Conservation (phyloP, 2,113 vertebrate genomes). For the Platysternon megacephalum region DNA sequence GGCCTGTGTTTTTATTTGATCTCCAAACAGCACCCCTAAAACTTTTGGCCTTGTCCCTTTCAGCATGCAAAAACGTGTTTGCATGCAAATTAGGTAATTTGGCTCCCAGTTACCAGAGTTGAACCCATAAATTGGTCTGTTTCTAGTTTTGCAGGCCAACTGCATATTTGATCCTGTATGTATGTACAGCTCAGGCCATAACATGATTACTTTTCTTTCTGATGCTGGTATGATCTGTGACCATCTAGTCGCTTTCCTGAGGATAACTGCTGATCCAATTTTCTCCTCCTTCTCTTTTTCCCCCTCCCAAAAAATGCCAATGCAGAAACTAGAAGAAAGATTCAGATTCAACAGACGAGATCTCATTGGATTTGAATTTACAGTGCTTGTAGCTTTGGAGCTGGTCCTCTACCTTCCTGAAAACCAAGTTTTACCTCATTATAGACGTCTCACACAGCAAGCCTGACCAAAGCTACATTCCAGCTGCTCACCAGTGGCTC, state of each 20-base stretch:
- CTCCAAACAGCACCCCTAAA: background rate
- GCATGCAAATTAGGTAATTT: background rate
- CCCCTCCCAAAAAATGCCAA: background rate
- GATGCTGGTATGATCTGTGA: background rate
- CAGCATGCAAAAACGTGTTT: background rate
- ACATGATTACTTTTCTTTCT: background rate
- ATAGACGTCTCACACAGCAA: conserved; percentile 90
- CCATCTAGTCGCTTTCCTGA: background rate
- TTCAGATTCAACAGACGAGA: conserved; percentile 94
- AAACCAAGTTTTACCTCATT: conserved; percentile 95
- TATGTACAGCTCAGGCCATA: background rate
- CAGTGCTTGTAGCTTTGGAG: conserved; percentile 96
- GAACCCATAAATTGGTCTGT: conserved; percentile 25
- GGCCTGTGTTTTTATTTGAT: background rate
- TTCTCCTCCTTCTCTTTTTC: background rate
- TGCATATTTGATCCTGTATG: background rate
- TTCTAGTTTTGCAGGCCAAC: background rate
- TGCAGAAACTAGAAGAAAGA: conserved; percentile 94
- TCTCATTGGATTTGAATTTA: conserved; percentile 95
- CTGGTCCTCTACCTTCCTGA: conserved; percentile 96
- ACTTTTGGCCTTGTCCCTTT: background rate
- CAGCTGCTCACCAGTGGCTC: background rate
- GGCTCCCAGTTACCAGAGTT: background rate
- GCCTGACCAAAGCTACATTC: conserved; percentile 68
- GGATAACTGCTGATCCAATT: background rate